Evolutionary conservation across 2,797 vertebrate species (phyloP).

Genomic region (Manis javanica): DNA sequence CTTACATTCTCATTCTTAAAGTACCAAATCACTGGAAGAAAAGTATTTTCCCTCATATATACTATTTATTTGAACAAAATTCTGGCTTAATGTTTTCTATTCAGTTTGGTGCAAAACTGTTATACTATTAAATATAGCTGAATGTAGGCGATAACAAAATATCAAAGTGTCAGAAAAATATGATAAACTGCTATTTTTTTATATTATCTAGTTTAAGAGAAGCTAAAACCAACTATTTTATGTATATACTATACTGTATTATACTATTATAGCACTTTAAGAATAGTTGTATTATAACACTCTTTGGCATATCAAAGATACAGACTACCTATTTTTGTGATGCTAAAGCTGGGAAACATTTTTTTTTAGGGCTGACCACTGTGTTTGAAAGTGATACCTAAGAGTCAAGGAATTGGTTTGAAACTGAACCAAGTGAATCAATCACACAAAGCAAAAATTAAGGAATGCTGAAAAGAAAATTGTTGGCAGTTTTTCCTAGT

Average conservation of each 20-base stretch:
- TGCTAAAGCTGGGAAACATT: not conserved
- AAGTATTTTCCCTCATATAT: not conserved
- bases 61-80: slow-evolving; percentile 52
- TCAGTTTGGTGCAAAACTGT: slow-evolving; percentile 22
- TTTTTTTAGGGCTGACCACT: not conserved
- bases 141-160: slow-evolving; percentile 21
- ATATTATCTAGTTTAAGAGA: slow-evolving; percentile 36
- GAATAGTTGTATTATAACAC: slow-evolving; percentile 38
- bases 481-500: slow-evolving; percentile 66
- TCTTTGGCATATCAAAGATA: slow-evolving; percentile 31
- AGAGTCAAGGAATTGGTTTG: slow-evolving; percentile 86
- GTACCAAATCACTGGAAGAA: slow-evolving; percentile 10
- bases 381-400: slow-evolving; percentile 29
- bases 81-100: slow-evolving; percentile 36
- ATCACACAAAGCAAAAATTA: slow-evolving; percentile 74
- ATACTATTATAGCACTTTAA: not conserved
- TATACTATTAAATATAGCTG: slow-evolving; percentile 23
- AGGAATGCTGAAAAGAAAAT: slow-evolving; percentile 77
- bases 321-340: not conserved
- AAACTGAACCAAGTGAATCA: slow-evolving; percentile 79
- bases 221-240: not conserved
- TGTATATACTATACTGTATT: not conserved
- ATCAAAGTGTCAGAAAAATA: slow-evolving; percentile 29
- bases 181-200: not conserved
- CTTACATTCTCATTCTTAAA: slow-evolving; percentile 28